Conservation (phyloP, 2,888 invertebrate genomes). For the Dendrolimus pini region DNA sequence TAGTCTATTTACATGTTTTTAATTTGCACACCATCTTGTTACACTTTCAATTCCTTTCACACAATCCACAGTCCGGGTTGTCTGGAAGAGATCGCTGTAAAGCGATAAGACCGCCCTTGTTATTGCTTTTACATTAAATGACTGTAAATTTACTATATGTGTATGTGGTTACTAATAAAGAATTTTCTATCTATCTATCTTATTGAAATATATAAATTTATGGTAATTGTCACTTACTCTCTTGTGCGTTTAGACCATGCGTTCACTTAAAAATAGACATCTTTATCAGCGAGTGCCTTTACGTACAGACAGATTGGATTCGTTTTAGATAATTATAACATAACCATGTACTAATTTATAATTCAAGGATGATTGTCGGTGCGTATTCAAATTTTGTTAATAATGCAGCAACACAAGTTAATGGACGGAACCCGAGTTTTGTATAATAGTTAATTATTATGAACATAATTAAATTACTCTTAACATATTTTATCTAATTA, state of each 20-base stretch:
- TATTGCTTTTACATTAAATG: too few relatives aligned
- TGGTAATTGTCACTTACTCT: conserved; percentile 23
- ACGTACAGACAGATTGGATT: conserved; percentile 40
- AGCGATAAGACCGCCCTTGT: too few relatives aligned
- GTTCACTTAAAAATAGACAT: conserved; percentile 47
- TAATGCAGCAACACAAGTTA: conserved; percentile 18
- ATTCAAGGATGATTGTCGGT: conserved; percentile 29
- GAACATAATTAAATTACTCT: background rate
- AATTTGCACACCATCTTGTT: too few relatives aligned
- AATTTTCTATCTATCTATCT: too few relatives aligned
- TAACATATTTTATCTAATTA: background rate
- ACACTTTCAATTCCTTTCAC: too few relatives aligned
- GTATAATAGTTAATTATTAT: conserved; percentile 9
- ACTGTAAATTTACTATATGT: too few relatives aligned
- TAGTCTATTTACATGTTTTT: too few relatives aligned
- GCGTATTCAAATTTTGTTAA: conserved; percentile 26
- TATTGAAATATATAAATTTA: too few relatives aligned
- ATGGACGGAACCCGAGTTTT: conserved; percentile 19
- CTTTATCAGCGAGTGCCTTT: conserved; percentile 55
- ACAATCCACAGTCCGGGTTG: too few relatives aligned
- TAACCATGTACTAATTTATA: conserved; percentile 33
- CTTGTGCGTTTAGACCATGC: conserved; percentile 19
- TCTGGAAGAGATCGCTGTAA: too few relatives aligned
- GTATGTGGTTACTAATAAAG: too few relatives aligned
- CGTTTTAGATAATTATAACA: conserved; percentile 40